Percentiles rank a stretch among this genome's conserved stretches.
phyloP scores from a whole-genome alignment of 2,888 invertebrate species.

The Leptura quadrifasciata region DNA sequence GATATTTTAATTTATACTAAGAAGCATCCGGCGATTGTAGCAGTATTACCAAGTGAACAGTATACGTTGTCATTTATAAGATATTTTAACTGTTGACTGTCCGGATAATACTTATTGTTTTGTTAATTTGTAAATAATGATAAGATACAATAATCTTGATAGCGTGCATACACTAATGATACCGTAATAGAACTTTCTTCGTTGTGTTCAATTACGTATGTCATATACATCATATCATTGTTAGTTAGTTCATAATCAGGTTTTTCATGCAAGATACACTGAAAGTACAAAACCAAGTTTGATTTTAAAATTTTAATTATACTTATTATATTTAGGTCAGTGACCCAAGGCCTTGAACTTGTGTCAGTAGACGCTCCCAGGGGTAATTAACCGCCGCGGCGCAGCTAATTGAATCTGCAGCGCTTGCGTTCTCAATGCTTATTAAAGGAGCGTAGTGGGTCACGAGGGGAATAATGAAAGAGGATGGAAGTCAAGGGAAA shows the following conservation, averaged over 20 bases:
- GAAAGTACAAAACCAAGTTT: not conserved
- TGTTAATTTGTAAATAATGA: not conserved
- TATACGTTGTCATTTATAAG: too few relatives aligned
- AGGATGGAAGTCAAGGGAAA: conserved; percentile 72
- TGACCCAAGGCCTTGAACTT: conserved; percentile 70
- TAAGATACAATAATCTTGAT: too few relatives aligned
- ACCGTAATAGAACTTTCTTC: not conserved
- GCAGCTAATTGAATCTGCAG: conserved; percentile 71
- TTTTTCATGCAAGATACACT: not conserved
- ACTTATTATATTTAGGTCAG: conserved; percentile 62
- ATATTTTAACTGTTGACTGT: not conserved
- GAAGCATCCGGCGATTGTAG: too few relatives aligned
- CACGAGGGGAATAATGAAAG: conserved; percentile 73
- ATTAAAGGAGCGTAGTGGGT: conserved; percentile 73
- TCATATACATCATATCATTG: not conserved
- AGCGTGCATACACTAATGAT: not conserved
- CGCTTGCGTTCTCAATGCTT: conserved; percentile 70
- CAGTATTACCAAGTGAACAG: too few relatives aligned
- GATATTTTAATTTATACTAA: too few relatives aligned
- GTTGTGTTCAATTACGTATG: not conserved
- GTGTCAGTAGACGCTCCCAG: conserved; percentile 67
- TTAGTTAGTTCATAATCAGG: not conserved
- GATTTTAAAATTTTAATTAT: not conserved
- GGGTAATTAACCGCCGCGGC: conserved; percentile 73
- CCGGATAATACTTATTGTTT: not conserved